Percentiles rank a stretch among this genome's conserved stretches.
Evolutionary conservation across 2,113 vertebrate species (phyloP).

Genomic region (Hassar affinis): DNA sequence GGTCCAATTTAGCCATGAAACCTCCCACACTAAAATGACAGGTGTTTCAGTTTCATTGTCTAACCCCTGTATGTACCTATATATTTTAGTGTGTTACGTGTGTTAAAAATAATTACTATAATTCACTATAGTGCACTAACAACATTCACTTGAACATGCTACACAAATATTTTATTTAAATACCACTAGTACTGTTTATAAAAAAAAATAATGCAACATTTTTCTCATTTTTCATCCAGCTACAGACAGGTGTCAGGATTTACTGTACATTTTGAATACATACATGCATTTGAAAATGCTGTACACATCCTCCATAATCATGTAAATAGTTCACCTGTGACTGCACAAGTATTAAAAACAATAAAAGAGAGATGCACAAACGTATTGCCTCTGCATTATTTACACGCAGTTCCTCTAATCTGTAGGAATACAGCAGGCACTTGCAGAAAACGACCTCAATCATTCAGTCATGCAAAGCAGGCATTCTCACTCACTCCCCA

Average conservation of each 20-base stretch:
- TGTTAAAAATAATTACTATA: neutral
- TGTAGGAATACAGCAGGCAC: neutral
- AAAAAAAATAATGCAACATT: neutral
- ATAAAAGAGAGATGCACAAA: neutral
- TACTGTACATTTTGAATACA: neutral
- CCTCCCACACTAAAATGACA: too few species aligned
- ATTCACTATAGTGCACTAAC: neutral
- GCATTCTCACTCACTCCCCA: neutral
- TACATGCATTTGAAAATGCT: neutral
- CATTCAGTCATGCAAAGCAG: constrained; percentile 7
- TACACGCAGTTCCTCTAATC: constrained; percentile 20
- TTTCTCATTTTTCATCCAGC: neutral
- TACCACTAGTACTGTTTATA: neutral
- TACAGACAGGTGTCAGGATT: neutral
- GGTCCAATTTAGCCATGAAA: too few species aligned
- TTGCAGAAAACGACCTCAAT: neutral
- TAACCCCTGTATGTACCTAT: neutral
- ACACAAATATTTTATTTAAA: neutral
- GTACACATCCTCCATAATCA: neutral
- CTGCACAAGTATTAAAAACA: neutral
- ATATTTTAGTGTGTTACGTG: neutral
- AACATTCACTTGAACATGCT: neutral
- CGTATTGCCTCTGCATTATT: neutral
- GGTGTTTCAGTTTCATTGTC: neutral
- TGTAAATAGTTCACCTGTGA: neutral